Base-by-base conservation (phyloP, 2,888 invertebrate species). In the Physocephala rufipes region DNA sequence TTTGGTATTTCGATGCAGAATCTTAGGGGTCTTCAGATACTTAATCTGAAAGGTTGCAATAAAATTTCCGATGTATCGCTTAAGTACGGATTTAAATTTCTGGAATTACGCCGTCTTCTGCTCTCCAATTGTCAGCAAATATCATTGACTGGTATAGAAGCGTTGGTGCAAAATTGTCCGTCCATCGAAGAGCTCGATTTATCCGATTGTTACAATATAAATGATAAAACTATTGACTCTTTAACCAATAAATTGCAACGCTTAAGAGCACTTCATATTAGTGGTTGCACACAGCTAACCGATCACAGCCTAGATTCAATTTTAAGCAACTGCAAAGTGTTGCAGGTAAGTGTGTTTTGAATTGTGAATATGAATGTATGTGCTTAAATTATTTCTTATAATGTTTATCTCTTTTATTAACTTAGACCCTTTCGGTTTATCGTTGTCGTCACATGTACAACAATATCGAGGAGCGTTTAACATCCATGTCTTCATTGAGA, bases 31-130 rank as follows among this genome's bases (percentile, higher is more conserved):
- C 86, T 93, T 2, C 87, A 85, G 72, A 87, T 88, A 63, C 85
- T 93, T 7, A 90, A 92, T 80, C 86, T 93, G 19, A 89, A 90
- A 72, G 89, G 90, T 1, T 93, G 93, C 80, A 90, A 90, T 76
- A 89, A 89, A 82, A 90, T 93, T 67, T 91, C 92, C 21, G 93
- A 93, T 83, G 89, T 91, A 0, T 91, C 92, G 74, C 81, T 93
- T 13, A 90, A 89, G 73, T 90, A 91, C 78, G 90, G 91, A 51
- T 88, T 93, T 74, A 88, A 88, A 73, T 92, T 92, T 79, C 87
- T 88, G 65, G 92, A 92, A 82, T 86, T 93, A 9, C 85, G 85
- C 45, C 86, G 87, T 72, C 86, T 93, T 28, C 88, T 90, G 79
- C 85, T 93, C 64, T 91, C 91, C 73, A 89, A 90, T 81, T 92